Conservation (phyloP, 2,888 invertebrate species). For the Amphiduros pacificus region DNA sequence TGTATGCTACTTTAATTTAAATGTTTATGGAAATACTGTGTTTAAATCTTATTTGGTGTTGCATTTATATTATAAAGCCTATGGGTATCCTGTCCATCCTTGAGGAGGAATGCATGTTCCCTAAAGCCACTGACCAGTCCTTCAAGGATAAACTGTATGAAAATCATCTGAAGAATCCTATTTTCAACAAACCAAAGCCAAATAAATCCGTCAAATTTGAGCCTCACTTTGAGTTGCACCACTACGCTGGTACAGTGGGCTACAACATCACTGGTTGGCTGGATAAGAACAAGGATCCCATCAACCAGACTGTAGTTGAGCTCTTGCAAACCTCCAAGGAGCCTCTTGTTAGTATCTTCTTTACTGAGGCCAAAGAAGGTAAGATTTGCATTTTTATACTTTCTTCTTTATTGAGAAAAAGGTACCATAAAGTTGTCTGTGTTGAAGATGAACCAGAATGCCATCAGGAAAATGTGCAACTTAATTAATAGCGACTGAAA, state of each 20-base stretch:
- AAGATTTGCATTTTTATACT: too few species aligned
- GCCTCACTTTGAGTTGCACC: constrained; percentile 98
- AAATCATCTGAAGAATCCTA: constrained; percentile 84
- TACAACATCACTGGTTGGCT: constrained; percentile 99
- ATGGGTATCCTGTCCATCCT: constrained; percentile 99
- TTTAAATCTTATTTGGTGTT: too few species aligned
- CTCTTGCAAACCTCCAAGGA: constrained; percentile 81
- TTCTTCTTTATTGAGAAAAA: too few species aligned
- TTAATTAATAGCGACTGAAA: too few species aligned
- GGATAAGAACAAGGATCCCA: constrained; percentile 99
- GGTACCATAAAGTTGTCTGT: too few species aligned
- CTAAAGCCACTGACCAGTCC: constrained; percentile 98
- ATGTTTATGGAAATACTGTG: too few species aligned
- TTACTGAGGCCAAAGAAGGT: too few species aligned
- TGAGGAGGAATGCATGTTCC: constrained; percentile 99
- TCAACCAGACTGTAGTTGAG: constrained; percentile 99
- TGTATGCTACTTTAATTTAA: too few species aligned
- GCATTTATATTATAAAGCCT: too few species aligned
- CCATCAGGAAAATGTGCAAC: too few species aligned
- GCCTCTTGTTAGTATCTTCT: constrained; percentile 49
- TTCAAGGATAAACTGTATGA: constrained; percentile 98
- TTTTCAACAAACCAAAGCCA: constrained; percentile 65
- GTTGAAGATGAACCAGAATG: too few species aligned
- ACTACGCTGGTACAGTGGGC: constrained; percentile 98
- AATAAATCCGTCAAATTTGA: constrained; percentile 90